These are phyloP conservation scores for Procapra przewalskii DNA, from an alignment of 2,113 vertebrate species.

Conservation along the genomic window DNA sequence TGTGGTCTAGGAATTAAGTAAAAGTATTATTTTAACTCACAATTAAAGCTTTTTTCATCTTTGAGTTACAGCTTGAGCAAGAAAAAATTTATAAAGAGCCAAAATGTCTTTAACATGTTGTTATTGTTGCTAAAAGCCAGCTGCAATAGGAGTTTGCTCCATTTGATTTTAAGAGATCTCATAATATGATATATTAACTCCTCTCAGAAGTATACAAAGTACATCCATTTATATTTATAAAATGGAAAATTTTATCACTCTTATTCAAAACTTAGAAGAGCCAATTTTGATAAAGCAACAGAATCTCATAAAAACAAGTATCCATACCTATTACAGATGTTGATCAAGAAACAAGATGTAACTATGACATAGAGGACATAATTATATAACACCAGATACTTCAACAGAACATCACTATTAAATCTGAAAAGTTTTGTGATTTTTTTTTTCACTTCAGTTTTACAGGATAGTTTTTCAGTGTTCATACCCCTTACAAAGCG, in stretches of 20 bases:
- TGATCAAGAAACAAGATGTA: not conserved
- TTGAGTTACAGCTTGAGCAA: not conserved
- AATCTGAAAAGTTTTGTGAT: not conserved
- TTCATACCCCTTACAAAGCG: not conserved
- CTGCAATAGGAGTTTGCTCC: not conserved
- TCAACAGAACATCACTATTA: not conserved
- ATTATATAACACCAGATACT: not conserved
- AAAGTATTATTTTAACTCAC: not conserved
- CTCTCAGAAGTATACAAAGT: not conserved
- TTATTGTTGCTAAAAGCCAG: not conserved
- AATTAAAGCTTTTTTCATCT: not conserved
- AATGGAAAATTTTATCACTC: not conserved
- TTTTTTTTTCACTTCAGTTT: not conserved
- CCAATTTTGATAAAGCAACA: constrained; percentile 1
- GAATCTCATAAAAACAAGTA: not conserved
- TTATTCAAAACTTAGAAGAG: not conserved
- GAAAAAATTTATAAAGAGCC: not conserved
- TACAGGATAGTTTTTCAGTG: not conserved
- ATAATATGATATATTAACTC: not conserved
- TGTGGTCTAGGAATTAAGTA: not conserved
- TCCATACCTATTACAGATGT: not conserved
- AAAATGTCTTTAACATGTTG: not conserved
- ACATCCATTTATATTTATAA: constrained; percentile 7
- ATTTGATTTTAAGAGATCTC: not conserved
- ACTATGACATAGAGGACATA: not conserved